Percentiles rank a stretch among this genome's conserved stretches.
phyloP scores from a whole-genome alignment of 2,113 vertebrate genomes.

The Zosterops borbonicus region DNA sequence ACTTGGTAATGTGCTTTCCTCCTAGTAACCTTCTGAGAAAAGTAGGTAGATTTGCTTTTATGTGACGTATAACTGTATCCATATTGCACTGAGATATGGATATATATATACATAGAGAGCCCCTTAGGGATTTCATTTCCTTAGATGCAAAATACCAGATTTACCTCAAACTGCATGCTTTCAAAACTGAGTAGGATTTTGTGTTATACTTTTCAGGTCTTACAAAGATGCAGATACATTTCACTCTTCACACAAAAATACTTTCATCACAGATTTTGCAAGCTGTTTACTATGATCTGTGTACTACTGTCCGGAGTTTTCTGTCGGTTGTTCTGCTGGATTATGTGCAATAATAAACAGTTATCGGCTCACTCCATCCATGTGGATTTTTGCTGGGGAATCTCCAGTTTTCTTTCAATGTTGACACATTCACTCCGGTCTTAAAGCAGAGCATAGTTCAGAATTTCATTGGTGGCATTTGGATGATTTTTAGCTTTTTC shows the following conservation, averaged over 20 bases:
- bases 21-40: conserved; percentile 42
- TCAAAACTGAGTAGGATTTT: conserved; percentile 51
- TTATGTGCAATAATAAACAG: conserved; percentile 75
- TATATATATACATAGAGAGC: conserved; percentile 3
- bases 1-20: conserved; percentile 34
- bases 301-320: conserved; percentile 58
- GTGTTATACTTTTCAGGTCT: conserved; percentile 66
- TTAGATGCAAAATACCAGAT: conserved; percentile 57
- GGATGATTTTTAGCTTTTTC: background rate
- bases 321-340: conserved; percentile 68
- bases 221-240: conserved; percentile 55
- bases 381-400: background rate
- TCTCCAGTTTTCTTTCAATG: background rate
- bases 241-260: conserved; percentile 56
- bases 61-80: conserved; percentile 31
- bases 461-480: background rate
- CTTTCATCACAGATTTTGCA: conserved; percentile 55
- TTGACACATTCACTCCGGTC: background rate
- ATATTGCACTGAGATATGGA: conserved; percentile 14
- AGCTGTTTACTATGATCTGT: conserved; percentile 52
- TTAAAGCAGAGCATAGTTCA: background rate
- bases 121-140: conserved; percentile 52
- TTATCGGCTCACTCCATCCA: conserved; percentile 65
- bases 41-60: conserved; percentile 65
- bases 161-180: conserved; percentile 72